Evolutionary conservation across 2,113 vertebrate genomes (phyloP).

Genomic region (Nesogale talazaci): DNA sequence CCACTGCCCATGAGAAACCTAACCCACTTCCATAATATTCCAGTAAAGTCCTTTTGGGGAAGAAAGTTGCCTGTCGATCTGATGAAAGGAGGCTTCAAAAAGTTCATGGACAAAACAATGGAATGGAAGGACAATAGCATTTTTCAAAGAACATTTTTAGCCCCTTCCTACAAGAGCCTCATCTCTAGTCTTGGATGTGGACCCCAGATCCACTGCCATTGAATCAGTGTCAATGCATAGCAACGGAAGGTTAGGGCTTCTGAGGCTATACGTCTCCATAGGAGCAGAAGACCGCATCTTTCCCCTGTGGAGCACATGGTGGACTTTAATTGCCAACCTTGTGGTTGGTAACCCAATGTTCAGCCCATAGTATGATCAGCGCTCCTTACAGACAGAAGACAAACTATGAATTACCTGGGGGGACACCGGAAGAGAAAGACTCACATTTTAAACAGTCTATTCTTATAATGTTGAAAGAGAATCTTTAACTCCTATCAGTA

Average conservation of each 20-base stretch:
- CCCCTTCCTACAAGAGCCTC: neutral
- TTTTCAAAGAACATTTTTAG: too few relatives aligned
- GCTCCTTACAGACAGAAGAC: neutral
- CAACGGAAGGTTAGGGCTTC: too few relatives aligned
- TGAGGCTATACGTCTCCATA: too few relatives aligned
- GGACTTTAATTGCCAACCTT: too few relatives aligned
- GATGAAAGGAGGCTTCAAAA: too few relatives aligned
- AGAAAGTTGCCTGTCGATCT: neutral
- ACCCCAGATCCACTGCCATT: neutral
- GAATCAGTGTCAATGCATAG: too few relatives aligned
- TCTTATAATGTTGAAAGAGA: neutral
- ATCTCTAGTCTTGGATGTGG: neutral
- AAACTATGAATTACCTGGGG: neutral
- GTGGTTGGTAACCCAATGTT: too few relatives aligned
- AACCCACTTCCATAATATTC: neutral
- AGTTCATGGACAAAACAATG: too few relatives aligned
- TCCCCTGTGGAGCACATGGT: too few relatives aligned
- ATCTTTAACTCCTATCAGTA: neutral
- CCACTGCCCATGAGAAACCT: neutral
- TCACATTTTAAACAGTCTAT: neutral
- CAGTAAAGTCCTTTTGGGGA: neutral
- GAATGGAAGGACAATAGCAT: too few relatives aligned
- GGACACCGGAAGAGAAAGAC: conserved; percentile 24
- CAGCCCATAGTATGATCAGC: too few relatives aligned
- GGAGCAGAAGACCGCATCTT: too few relatives aligned